Conservation (phyloP, 2,113 vertebrate species). For the Isurus oxyrinchus region DNA sequence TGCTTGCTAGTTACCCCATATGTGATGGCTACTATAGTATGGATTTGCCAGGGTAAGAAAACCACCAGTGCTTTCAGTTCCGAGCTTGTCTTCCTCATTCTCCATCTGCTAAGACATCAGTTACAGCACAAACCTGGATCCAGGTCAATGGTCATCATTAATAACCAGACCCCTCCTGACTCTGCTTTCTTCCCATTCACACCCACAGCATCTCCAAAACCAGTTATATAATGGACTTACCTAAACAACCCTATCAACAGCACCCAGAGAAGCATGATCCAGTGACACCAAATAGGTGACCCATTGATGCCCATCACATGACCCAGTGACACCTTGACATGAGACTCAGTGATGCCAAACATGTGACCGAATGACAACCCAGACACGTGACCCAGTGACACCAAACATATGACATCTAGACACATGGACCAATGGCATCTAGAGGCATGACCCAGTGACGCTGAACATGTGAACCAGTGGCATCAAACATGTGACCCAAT, state of each 20-base stretch:
- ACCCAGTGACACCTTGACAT: not conserved
- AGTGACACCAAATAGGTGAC: not conserved
- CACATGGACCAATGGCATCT: not conserved
- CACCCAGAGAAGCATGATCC: not conserved
- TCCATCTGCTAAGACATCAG: not conserved
- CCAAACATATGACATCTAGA: too few relatives aligned
- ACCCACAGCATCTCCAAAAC: not conserved
- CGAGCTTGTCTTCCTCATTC: not conserved
- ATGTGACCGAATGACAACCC: too few relatives aligned
- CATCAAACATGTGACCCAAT: not conserved
- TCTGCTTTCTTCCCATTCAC: not conserved
- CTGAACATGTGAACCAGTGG: not conserved
- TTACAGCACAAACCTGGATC: slow-evolving; percentile 7
- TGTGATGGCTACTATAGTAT: slow-evolving; percentile 35
- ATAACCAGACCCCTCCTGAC: not conserved
- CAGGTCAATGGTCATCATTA: not conserved
- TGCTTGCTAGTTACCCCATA: slow-evolving; percentile 34
- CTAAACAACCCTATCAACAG: too few relatives aligned
- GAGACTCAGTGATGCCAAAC: not conserved
- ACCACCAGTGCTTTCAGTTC: not conserved
- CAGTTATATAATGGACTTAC: not conserved
- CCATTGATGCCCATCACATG: too few relatives aligned
- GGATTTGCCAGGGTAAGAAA: slow-evolving; percentile 33
- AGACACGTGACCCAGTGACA: not conserved
- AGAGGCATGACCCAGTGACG: not conserved